These are phyloP conservation scores for Bombyx huttoni DNA, from an alignment of 2,888 invertebrate genomes.

Conservation along the genomic window DNA sequence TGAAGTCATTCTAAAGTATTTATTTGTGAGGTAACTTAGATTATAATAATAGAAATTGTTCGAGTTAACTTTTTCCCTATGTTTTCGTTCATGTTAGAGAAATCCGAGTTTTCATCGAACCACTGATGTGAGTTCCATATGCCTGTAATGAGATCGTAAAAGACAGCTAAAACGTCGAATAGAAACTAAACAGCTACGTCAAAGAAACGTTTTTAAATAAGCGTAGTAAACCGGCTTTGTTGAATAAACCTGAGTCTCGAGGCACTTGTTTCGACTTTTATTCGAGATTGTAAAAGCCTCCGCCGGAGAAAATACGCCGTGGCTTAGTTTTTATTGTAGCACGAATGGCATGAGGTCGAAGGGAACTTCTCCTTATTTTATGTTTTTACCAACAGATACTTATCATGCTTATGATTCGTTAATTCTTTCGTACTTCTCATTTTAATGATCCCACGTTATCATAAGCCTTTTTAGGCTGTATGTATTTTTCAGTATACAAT, in stretches of 20 bases:
- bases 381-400: constrained; percentile 30
- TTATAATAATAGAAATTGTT: no score
- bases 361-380: constrained; percentile 30
- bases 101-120: no score
- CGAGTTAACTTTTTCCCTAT: no score
- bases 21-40: no score
- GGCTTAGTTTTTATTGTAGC: constrained; percentile 38
- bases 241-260: constrained; percentile 10
- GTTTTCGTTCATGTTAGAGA: no score
- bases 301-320: constrained; percentile 22
- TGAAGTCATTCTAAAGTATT: no score
- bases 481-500: no score
- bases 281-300: constrained; percentile 24
- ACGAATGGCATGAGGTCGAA: constrained; percentile 25
- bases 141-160: neutral
- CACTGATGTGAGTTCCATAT: neutral
- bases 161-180: neutral
- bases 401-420: constrained; percentile 21
- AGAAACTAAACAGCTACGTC: neutral
- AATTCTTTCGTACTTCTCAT: neutral
- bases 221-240: constrained; percentile 7
- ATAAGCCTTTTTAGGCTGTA: no score
- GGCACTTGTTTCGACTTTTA: constrained; percentile 30
- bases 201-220: constrained; percentile 9
- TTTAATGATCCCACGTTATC: neutral